Percentiles rank a stretch among this genome's conserved stretches.
phyloP scores from a whole-genome alignment of 2,113 vertebrate genomes.

The Rhinolophus sinicus region DNA sequence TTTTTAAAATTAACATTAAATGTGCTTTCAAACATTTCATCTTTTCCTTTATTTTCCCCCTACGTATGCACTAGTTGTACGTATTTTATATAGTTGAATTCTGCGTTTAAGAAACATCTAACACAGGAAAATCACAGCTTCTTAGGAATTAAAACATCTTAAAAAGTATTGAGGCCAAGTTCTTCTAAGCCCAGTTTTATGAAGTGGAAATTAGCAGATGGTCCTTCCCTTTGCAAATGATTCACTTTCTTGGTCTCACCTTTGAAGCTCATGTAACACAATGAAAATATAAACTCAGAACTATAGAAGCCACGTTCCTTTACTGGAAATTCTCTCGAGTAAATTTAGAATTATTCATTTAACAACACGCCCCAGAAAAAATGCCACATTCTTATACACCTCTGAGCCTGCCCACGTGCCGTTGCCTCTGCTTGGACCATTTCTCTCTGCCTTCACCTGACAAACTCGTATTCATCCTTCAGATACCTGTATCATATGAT shows the following conservation, averaged over 20 bases:
- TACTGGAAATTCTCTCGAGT: neutral
- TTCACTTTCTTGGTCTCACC: neutral
- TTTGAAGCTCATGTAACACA: neutral
- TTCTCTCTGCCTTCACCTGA: neutral
- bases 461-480: neutral
- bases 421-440: neutral
- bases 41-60: neutral
- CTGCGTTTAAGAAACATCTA: neutral
- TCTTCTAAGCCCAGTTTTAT: slow-evolving; percentile 7
- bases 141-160: neutral
- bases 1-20: slow-evolving; percentile 46
- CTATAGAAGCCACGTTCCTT: neutral
- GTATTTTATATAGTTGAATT: neutral
- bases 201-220: neutral
- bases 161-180: neutral
- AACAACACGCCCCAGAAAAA: neutral
- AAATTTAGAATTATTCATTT: slow-evolving; percentile 12
- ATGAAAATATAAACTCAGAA: neutral
- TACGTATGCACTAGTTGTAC: neutral
- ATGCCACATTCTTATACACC: neutral
- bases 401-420: neutral
- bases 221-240: neutral
- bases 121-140: neutral
- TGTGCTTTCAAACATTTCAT: neutral
- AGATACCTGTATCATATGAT: neutral